A percentile compares a stretch with the other conserved stretches of the same genome.
phyloP scores from a whole-genome alignment of 2,888 invertebrate genomes.

The Anaspis maculata region DNA sequence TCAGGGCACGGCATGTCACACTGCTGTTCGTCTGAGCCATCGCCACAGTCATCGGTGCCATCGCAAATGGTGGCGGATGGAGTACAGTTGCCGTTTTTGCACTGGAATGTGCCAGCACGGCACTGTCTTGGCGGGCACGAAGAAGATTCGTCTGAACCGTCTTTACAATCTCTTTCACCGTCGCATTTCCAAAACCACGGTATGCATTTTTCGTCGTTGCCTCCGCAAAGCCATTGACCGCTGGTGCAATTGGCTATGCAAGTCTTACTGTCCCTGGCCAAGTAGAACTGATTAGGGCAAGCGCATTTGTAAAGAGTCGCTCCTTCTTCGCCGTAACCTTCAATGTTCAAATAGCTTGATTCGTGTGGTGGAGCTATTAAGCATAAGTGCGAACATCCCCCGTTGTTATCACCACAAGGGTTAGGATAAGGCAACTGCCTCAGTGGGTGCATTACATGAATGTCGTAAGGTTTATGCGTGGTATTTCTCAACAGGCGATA shows the following conservation, averaged over 20 bases:
- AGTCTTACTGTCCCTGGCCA: slow-evolving; percentile 72
- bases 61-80: slow-evolving; percentile 90
- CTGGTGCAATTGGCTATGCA: slow-evolving; percentile 92
- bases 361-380: slow-evolving; percentile 76
- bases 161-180: slow-evolving; percentile 86
- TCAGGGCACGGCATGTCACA: slow-evolving; percentile 81
- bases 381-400: slow-evolving; percentile 93
- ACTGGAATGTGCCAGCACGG: slow-evolving; percentile 88
- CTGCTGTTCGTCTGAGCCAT: slow-evolving; percentile 77
- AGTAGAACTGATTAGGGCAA: slow-evolving; percentile 91
- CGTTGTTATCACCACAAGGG: slow-evolving; percentile 88
- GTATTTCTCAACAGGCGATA: slow-evolving; percentile 73
- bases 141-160: slow-evolving; percentile 82
- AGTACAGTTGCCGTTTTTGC: slow-evolving; percentile 86
- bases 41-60: slow-evolving; percentile 87
- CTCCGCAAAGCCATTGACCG: slow-evolving; percentile 73
- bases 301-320: slow-evolving; percentile 69
- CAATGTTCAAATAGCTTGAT: slow-evolving; percentile 67
- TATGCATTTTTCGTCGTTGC: slow-evolving; percentile 62
- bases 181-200: slow-evolving; percentile 83
- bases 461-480: slow-evolving; percentile 90
- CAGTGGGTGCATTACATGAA: slow-evolving; percentile 85
- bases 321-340: slow-evolving; percentile 73
- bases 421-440: slow-evolving; percentile 77
- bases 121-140: slow-evolving; percentile 80